Percentiles rank a stretch among this genome's conserved stretches.
Conservation (phyloP, 1,140 invertebrate species). For the Babylonia areolata region DNA sequence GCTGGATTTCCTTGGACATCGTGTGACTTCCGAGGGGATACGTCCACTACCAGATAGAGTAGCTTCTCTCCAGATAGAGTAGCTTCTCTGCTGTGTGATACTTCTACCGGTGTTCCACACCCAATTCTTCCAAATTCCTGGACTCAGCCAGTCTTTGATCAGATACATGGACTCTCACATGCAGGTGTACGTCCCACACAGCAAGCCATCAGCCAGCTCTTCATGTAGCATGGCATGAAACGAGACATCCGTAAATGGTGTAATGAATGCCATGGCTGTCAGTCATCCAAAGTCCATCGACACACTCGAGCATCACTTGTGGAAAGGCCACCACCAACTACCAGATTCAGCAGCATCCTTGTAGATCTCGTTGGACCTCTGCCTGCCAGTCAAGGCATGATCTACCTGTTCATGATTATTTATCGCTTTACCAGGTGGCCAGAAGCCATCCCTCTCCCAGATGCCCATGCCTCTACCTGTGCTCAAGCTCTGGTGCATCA, state of each 20-base stretch:
- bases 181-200: constrained; percentile 14
- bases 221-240: constrained; percentile 24
- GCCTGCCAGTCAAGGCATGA: constrained; percentile 61
- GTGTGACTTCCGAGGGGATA: too few relatives aligned
- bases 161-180: neutral
- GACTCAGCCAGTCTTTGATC: neutral
- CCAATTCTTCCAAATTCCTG: neutral
- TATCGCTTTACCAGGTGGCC: constrained; percentile 68
- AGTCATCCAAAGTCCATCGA: neutral
- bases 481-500: constrained; percentile 55
- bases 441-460: constrained; percentile 75
- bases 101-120: neutral
- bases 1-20: too few relatives aligned
- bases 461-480: constrained; percentile 70
- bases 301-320: constrained; percentile 24
- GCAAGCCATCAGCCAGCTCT: neutral
- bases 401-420: constrained; percentile 72
- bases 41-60: too few relatives aligned
- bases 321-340: neutral
- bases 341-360: constrained; percentile 73
- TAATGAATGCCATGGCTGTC: constrained; percentile 9
- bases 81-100: constrained; percentile 2
- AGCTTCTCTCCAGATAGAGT: neutral
- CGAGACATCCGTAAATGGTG: constrained; percentile 7
- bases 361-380: constrained; percentile 78